Evolutionary conservation across 2,797 vertebrate genomes (phyloP), one percentile per base, ranked within the genome.

Genomic region (Emys orbicularis): DNA sequence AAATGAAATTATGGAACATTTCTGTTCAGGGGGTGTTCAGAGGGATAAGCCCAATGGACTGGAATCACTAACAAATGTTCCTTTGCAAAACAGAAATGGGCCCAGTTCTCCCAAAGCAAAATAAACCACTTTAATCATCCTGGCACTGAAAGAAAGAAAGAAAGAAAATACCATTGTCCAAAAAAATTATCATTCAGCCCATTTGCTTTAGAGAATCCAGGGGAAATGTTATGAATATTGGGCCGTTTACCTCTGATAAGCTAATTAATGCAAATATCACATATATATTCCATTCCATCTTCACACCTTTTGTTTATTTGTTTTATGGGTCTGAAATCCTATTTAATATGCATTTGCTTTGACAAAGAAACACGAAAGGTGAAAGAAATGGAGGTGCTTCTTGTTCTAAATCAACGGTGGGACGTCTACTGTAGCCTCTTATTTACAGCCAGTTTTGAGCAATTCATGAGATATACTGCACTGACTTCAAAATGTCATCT

Each of bases 191-290:
- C 31, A 83, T 74, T 88, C 50, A 86, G 52, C 18, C 77, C 84
- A 88, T 53, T 83, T 95, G 59, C 50, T 92, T 96, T 88, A 89
- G 90, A 90, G 68, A 95, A 37, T 54, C 86, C 81, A 86, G 47
- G 54, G 44, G 86, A 81, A 90, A 89, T 77, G 37, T 87, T n/a
- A 88, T 47, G 47, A 77, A 83, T 34, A 12, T 50, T 61, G 72
- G 59, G 54, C 56, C 23, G 29, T 93, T 93, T 83, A 88, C 88
- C 52, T 81, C 81, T 10, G 74, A 87, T 88, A 88, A 12, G 6
- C 41, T 84, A 92, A 92, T 90, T 92, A n/a, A 86, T 72, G 23
- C 65, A 86, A 95, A 79, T 56, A 81, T 88, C 61, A 81, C 83
- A 82, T 15, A n/a, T 88, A 57, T 49, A 79, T 87, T 90, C 83